Percentiles rank a stretch among this genome's conserved stretches.
These are phyloP conservation scores for Euborellia annulipes DNA, from an alignment of 1,140 invertebrate genomes.

Conservation along the genomic window DNA sequence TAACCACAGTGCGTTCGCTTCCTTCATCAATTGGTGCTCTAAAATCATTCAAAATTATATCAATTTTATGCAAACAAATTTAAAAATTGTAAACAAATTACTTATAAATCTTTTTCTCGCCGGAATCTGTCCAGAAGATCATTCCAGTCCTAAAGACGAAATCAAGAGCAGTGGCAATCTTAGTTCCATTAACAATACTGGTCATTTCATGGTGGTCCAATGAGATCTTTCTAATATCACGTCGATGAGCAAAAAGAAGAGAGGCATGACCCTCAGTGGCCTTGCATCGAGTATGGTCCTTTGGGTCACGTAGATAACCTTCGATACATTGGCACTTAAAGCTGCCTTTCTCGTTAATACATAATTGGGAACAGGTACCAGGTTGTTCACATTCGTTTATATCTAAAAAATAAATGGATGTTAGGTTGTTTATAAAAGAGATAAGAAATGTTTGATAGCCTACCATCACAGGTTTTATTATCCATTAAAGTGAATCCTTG, in stretches of 20 bases:
- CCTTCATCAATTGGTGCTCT: constrained; percentile 84
- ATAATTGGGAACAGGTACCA: constrained; percentile 83
- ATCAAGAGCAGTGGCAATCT: constrained; percentile 72
- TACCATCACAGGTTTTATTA: constrained; percentile 64
- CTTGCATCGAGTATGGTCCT: constrained; percentile 69
- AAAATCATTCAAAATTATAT: constrained; percentile 13
- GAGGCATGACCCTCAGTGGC: constrained; percentile 74
- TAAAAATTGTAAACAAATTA: constrained; percentile 25
- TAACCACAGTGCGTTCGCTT: constrained; percentile 61
- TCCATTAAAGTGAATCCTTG: constrained; percentile 49
- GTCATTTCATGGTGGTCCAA: constrained; percentile 83
- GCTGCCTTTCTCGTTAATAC: constrained; percentile 75
- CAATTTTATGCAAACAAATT: background rate
- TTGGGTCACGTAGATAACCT: constrained; percentile 74
- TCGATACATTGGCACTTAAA: constrained; percentile 84
- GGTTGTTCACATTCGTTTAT: constrained; percentile 81
- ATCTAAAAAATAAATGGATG: constrained; percentile 62
- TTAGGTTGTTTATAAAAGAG: no score
- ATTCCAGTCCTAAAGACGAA: constrained; percentile 79
- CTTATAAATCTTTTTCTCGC: constrained; percentile 80
- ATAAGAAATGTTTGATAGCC: constrained; percentile 14
- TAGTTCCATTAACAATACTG: constrained; percentile 69
- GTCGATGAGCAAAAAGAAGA: constrained; percentile 62
- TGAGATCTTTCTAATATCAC: constrained; percentile 80
- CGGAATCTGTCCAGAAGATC: constrained; percentile 90